Conservation (phyloP, 35 echinoderm and acorn worm genomes). For the Acanthaster planci region DNA sequence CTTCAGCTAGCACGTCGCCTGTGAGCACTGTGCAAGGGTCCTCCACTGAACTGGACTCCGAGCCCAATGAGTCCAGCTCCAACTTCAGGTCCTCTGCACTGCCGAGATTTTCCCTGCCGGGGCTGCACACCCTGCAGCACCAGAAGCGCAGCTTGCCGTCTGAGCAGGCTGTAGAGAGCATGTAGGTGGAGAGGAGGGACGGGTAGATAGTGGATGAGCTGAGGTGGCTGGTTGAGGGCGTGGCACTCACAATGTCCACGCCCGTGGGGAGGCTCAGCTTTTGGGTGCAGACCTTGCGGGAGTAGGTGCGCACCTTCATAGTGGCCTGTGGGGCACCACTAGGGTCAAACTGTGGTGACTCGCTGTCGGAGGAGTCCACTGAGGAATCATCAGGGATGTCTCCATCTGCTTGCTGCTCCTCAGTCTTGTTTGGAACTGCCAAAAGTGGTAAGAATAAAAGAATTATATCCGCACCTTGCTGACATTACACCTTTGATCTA, state of each 20-base stretch:
- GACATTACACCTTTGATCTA: too few species aligned
- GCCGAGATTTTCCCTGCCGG: background rate
- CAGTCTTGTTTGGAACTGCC: constrained; percentile 61
- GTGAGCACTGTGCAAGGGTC: background rate
- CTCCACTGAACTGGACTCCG: constrained; percentile 5
- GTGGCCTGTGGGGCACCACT: constrained; percentile 51
- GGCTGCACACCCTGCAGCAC: constrained; percentile 66
- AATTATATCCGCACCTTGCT: too few species aligned
- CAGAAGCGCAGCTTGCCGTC: constrained; percentile 97
- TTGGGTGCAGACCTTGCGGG: constrained; percentile 89
- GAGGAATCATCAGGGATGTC: constrained; percentile 74
- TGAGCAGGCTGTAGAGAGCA: constrained; percentile 89
- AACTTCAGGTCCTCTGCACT: constrained; percentile 34
- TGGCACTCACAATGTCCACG: constrained; percentile 83
- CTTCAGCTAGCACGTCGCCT: constrained; percentile 55
- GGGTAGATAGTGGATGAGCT: constrained; percentile 97
- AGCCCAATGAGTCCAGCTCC: constrained; percentile 18
- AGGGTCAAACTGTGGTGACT: constrained; percentile 35
- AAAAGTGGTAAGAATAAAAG: background rate
- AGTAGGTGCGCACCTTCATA: constrained; percentile 78
- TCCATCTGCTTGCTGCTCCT: constrained; percentile 51
- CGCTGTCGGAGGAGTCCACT: constrained; percentile 59
- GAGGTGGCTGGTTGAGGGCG: constrained; percentile 90
- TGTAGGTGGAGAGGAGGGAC: constrained; percentile 76
- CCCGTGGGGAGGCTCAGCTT: constrained; percentile 72